These are phyloP conservation scores for Pogoniulus pusillus DNA, from an alignment of 2,797 vertebrate species.

Conservation along the genomic window DNA sequence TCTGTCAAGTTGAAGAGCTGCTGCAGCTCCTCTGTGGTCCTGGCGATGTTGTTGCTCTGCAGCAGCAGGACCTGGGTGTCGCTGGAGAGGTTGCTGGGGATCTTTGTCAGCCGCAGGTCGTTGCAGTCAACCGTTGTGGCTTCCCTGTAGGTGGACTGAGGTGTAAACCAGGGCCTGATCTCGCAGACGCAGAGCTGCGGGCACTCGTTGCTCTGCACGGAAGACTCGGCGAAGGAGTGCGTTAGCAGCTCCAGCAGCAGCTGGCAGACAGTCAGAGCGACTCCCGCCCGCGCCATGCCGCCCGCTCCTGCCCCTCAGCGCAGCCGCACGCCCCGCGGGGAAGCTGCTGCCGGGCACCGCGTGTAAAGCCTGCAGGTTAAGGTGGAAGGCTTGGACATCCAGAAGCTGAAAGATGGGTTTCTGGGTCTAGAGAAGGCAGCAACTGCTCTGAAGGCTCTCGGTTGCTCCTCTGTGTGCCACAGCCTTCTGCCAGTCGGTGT, in stretches of 20 bases:
- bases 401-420: constrained; percentile 24
- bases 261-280: constrained; percentile 65
- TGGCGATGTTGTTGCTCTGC: constrained; percentile 96
- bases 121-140: constrained; percentile 97
- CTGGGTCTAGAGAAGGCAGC: constrained; percentile 36
- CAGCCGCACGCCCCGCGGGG: not conserved
- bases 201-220: constrained; percentile 85
- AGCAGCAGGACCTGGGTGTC: constrained; percentile 96
- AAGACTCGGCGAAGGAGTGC: constrained; percentile 78
- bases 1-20: constrained; percentile 95
- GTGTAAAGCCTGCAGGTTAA: constrained; percentile 55
- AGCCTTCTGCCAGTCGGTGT: constrained; percentile 45
- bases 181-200: constrained; percentile 96
- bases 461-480: not conserved
- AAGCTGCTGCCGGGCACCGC: constrained; percentile 41
- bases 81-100: constrained; percentile 92
- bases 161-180: constrained; percentile 96
- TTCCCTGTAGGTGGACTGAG: constrained; percentile 96
- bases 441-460: not conserved
- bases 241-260: constrained; percentile 81
- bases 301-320: constrained; percentile 11
- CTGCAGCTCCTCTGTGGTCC: constrained; percentile 89
- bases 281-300: constrained; percentile 83
- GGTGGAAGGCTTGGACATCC: constrained; percentile 57
- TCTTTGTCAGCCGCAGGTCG: constrained; percentile 90